Evolutionary conservation across 2,797 vertebrate species (phyloP).

Genomic region (Glyptemys insculpta): DNA sequence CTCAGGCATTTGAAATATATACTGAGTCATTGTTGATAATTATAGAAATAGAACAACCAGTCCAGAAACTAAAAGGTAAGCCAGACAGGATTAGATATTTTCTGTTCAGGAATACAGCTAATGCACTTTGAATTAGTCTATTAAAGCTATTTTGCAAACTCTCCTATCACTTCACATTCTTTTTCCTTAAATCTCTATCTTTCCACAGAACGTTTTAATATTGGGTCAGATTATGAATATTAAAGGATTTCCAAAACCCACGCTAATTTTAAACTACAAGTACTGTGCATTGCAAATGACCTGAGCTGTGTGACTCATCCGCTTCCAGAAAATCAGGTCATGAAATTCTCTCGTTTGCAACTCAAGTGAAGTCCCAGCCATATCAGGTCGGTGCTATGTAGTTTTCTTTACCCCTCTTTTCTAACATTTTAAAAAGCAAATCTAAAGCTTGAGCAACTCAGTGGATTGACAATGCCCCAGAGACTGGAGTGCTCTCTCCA

Average conservation of each 20-base stretch:
- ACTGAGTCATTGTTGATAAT: conserved; percentile 51
- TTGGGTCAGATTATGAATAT: conserved; percentile 80
- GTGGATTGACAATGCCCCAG: not conserved
- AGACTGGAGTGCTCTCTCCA: not conserved
- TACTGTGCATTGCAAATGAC: conserved; percentile 68
- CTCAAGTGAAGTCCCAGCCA: conserved; percentile 20
- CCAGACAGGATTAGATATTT: conserved; percentile 41
- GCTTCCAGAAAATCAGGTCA: conserved; percentile 58
- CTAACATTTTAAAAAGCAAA: not conserved
- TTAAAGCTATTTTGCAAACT: conserved; percentile 71
- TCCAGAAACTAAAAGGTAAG: conserved; percentile 46
- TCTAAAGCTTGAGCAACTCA: not conserved
- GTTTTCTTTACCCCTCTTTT: not conserved
- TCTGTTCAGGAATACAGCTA: conserved; percentile 71
- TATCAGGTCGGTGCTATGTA: not conserved
- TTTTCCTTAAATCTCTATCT: conserved; percentile 71
- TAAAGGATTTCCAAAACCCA: conserved; percentile 75
- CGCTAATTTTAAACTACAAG: conserved; percentile 71
- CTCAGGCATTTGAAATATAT: not conserved
- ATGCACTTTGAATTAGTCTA: conserved; percentile 69
- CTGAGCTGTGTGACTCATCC: conserved; percentile 55
- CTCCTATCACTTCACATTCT: conserved; percentile 75
- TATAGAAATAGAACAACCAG: conserved; percentile 50
- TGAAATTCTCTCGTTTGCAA: conserved; percentile 43
- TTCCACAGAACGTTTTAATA: conserved; percentile 77